Evolutionary conservation across 2,888 invertebrate genomes (phyloP).

Genomic region (Mayetiola destructor): DNA sequence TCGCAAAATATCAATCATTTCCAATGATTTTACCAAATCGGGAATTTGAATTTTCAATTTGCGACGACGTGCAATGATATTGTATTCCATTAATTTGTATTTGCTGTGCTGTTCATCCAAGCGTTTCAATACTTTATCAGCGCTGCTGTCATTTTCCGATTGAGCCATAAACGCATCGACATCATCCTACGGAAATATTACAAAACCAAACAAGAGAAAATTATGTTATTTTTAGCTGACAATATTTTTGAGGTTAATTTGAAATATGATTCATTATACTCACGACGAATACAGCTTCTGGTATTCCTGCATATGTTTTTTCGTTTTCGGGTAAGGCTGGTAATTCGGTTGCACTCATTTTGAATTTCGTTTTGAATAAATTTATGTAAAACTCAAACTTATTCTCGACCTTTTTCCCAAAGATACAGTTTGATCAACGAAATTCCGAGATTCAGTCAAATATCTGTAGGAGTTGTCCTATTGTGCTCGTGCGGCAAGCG

Average conservation of each 20-base stretch:
- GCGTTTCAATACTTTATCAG: slow-evolving; percentile 69
- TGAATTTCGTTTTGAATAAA: too few species aligned
- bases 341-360: slow-evolving; percentile 31
- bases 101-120: slow-evolving; percentile 90
- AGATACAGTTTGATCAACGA: too few species aligned
- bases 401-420: too few species aligned
- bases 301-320: slow-evolving; percentile 64
- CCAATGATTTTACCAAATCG: slow-evolving; percentile 80
- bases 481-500: too few species aligned
- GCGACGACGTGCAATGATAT: slow-evolving; percentile 70
- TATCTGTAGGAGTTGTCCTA: too few species aligned
- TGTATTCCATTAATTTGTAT: slow-evolving; percentile 95
- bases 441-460: too few species aligned
- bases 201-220: slow-evolving; percentile 17
- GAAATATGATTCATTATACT: slow-evolving; percentile 29
- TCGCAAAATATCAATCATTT: slow-evolving; percentile 81
- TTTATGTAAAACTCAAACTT: too few species aligned
- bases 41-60: slow-evolving; percentile 84
- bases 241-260: neutral
- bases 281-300: slow-evolving; percentile 78
- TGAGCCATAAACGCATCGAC: slow-evolving; percentile 83
- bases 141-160: slow-evolving; percentile 65
- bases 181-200: slow-evolving; percentile 80
- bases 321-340: slow-evolving; percentile 34
- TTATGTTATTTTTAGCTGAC: neutral